Conservation (phyloP, 2,888 invertebrate genomes). For the Philereme vetulata region DNA sequence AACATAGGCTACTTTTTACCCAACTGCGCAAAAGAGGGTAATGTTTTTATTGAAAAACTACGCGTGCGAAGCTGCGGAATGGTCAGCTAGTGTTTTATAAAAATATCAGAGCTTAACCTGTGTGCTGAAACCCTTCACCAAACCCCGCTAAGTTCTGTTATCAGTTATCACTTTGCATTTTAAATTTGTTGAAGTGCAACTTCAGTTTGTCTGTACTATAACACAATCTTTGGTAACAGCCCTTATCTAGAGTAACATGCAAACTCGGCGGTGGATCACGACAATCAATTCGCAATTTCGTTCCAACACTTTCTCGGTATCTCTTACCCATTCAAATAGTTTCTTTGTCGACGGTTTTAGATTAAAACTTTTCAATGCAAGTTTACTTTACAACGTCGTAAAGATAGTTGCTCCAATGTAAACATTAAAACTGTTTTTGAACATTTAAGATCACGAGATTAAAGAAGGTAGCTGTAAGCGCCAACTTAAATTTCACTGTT, state of each 20-base stretch:
- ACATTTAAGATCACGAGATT: constrained; percentile 29
- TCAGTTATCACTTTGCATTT: too few relatives aligned
- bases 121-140: too few relatives aligned
- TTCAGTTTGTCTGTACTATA: constrained; percentile 1
- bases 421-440: constrained; percentile 21
- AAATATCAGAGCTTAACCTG: too few relatives aligned
- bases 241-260: constrained; percentile 76
- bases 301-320: constrained; percentile 45
- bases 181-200: constrained; percentile 8
- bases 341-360: constrained; percentile 30
- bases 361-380: constrained; percentile 28
- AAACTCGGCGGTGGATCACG: constrained; percentile 62
- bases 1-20: too few relatives aligned
- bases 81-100: too few relatives aligned
- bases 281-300: constrained; percentile 65
- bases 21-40: too few relatives aligned
- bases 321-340: constrained; percentile 26
- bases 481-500: constrained; percentile 29
- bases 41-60: too few relatives aligned
- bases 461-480: constrained; percentile 26
- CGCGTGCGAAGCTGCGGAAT: too few relatives aligned
- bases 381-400: constrained; percentile 24
- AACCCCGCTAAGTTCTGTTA: too few relatives aligned
- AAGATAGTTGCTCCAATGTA: constrained; percentile 12
- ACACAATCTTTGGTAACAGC: constrained; percentile 24